phyloP scores from a whole-genome alignment of 1,140 invertebrate species.

The Chionoecetes opilio region DNA sequence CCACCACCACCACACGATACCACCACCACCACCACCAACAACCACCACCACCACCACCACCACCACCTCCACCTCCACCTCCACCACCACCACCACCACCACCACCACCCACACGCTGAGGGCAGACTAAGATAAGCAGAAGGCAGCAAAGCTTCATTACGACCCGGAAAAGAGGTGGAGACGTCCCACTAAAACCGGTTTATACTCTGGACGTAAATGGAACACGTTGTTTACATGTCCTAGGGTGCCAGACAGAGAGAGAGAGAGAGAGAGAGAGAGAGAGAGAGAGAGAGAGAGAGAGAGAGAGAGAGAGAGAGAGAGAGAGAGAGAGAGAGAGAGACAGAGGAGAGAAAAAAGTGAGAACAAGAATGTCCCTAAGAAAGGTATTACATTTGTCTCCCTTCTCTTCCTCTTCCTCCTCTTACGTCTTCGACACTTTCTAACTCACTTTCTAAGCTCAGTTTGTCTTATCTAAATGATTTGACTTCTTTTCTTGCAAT shows the following conservation, averaged over 20 bases:
- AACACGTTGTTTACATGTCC: conserved; percentile 48
- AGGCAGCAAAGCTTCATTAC: conserved; percentile 38
- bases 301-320: background rate
- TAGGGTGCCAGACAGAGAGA: background rate
- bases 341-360: background rate
- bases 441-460: no score
- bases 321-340: background rate
- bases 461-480: no score
- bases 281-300: background rate
- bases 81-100: conserved; percentile 12
- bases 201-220: conserved; percentile 36
- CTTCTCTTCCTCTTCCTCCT: background rate
- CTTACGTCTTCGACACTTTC: no score
- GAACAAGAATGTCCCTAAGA: no score
- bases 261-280: background rate
- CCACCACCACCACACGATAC: no score
- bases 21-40: no score
- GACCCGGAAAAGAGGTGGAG: conserved; percentile 8
- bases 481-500: no score
- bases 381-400: background rate
- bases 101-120: conserved; percentile 19
- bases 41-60: no score
- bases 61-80: background rate
- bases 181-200: conserved; percentile 51
- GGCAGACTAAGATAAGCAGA: conserved; percentile 47